These are phyloP conservation scores for Lepidonotus clava DNA, from an alignment of 2,888 invertebrate species.

Conservation along the genomic window DNA sequence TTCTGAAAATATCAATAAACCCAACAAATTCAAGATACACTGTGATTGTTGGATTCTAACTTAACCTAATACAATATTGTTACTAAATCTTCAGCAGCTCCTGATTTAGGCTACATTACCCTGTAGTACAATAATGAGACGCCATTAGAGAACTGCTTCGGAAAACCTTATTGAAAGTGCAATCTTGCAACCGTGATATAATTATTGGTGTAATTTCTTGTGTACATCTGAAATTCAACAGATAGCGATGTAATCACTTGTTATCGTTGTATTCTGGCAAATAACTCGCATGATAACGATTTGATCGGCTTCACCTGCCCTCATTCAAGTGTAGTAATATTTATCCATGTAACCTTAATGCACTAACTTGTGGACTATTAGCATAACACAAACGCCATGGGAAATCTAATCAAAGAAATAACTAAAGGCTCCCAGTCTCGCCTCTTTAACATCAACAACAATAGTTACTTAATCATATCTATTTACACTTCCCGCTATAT, in stretches of 20 bases:
- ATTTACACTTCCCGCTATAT: slow-evolving; percentile 42
- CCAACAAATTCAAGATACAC: slow-evolving; percentile 19
- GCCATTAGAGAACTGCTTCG: neutral
- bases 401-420: slow-evolving; percentile 31
- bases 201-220: slow-evolving; percentile 8
- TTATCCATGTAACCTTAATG: slow-evolving; percentile 3
- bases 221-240: slow-evolving; percentile 46
- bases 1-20: slow-evolving; percentile 21
- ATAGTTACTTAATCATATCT: slow-evolving; percentile 36
- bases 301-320: slow-evolving; percentile 1
- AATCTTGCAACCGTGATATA: neutral
- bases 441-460: slow-evolving; percentile 27
- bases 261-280: neutral
- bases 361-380: slow-evolving; percentile 35
- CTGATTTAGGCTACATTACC: slow-evolving; percentile 26
- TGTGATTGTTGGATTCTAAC: neutral
- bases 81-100: slow-evolving; percentile 15
- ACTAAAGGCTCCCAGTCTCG: neutral
- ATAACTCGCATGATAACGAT: slow-evolving; percentile 9
- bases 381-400: slow-evolving; percentile 44
- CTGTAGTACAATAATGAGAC: slow-evolving; percentile 37
- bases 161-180: neutral
- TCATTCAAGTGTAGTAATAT: slow-evolving; percentile 44
- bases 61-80: neutral
- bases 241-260: slow-evolving; percentile 33